These are phyloP conservation scores for Phymatocera aterrima DNA, from an alignment of 2,888 invertebrate genomes.

Conservation along the genomic window DNA sequence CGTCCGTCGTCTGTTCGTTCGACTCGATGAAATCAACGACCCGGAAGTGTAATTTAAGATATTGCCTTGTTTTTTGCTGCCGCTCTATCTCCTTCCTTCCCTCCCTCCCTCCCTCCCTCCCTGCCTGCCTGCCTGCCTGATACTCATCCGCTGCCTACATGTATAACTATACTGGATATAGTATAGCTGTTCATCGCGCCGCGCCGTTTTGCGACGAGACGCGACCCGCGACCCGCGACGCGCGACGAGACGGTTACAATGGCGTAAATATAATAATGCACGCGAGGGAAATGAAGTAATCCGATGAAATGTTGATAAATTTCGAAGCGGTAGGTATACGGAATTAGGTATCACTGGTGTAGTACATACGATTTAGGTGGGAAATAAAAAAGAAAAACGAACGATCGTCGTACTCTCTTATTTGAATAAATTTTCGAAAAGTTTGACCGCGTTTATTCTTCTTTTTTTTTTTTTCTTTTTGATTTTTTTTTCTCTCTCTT, in stretches of 20 bases:
- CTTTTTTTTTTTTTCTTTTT: too few species aligned
- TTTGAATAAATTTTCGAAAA: too few species aligned
- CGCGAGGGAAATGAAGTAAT: not conserved
- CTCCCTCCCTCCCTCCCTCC: not conserved
- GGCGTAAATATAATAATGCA: not conserved
- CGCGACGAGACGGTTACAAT: not conserved
- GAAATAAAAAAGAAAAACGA: not conserved
- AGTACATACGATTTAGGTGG: too few species aligned
- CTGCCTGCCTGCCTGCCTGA: not conserved
- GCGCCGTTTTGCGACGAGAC: too few species aligned
- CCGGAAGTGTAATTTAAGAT: slow-evolving; percentile 55
- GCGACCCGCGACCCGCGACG: not conserved
- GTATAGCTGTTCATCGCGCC: too few species aligned
- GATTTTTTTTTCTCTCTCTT: too few species aligned
- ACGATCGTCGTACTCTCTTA: too few species aligned
- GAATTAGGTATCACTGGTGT: not conserved
- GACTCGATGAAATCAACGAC: slow-evolving; percentile 36
- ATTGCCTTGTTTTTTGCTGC: slow-evolving; percentile 50
- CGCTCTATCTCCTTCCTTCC: not conserved
- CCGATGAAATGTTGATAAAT: not conserved
- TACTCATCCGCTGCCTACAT: not conserved
- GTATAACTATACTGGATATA: not conserved
- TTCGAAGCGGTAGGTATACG: not conserved
- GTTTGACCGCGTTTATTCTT: too few species aligned
- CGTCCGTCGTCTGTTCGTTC: not conserved